These are phyloP conservation scores for Adelges cooleyi DNA, from an alignment of 1,140 invertebrate genomes.

Conservation along the genomic window DNA sequence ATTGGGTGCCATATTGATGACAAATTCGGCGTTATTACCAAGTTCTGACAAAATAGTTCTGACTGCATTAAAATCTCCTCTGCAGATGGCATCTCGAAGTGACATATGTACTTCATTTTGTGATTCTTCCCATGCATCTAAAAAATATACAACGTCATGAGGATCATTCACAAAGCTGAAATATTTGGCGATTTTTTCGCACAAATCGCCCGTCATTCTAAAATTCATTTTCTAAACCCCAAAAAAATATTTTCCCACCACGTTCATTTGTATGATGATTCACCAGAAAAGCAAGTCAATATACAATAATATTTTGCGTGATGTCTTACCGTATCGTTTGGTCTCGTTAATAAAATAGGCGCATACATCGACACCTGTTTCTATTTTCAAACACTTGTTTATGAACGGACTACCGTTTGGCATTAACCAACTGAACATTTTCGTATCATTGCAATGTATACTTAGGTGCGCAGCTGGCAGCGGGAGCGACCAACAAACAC, in stretches of 20 bases:
- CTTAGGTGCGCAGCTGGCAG: too few species aligned
- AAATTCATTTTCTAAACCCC: too few species aligned
- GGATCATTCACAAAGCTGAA: too few species aligned
- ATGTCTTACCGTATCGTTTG: slow-evolving; percentile 5
- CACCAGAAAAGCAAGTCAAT: too few species aligned
- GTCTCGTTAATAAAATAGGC: slow-evolving; percentile 15
- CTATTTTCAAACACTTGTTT: slow-evolving; percentile 14
- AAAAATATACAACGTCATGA: too few species aligned
- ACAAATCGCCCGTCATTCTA: too few species aligned
- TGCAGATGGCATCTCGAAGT: slow-evolving; percentile 56
- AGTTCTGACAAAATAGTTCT: slow-evolving; percentile 52
- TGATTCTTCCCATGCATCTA: slow-evolving; percentile 59
- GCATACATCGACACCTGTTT: neutral
- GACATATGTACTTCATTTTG: slow-evolving; percentile 55
- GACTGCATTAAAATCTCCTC: slow-evolving; percentile 53
- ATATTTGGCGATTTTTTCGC: too few species aligned
- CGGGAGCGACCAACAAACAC: too few species aligned
- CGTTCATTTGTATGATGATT: too few species aligned
- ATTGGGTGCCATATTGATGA: slow-evolving; percentile 74
- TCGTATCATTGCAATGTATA: slow-evolving; percentile 1
- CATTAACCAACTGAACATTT: slow-evolving; percentile 22
- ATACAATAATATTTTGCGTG: too few species aligned
- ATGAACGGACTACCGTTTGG: neutral
- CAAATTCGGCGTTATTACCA: slow-evolving; percentile 51
- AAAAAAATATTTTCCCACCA: too few species aligned